These are phyloP conservation scores for Aphidius colemani DNA, from an alignment of 2,888 invertebrate species.

Conservation along the genomic window DNA sequence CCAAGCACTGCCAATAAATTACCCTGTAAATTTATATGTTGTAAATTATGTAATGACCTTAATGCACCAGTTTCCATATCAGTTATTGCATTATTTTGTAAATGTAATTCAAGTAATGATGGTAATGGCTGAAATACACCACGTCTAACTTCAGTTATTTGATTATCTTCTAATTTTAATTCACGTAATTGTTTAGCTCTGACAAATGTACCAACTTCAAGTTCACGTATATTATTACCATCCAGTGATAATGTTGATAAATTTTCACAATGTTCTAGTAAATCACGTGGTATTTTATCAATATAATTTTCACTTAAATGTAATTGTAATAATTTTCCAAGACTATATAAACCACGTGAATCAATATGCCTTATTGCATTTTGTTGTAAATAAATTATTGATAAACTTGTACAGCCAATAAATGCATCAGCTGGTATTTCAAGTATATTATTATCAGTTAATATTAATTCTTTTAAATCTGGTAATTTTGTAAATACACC, in stretches of 20 bases:
- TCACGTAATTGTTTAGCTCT: slow-evolving; percentile 77
- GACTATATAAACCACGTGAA: slow-evolving; percentile 73
- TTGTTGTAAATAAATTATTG: slow-evolving; percentile 83
- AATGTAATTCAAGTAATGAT: slow-evolving; percentile 79
- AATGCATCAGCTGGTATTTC: slow-evolving; percentile 83
- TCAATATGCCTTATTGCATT: slow-evolving; percentile 83
- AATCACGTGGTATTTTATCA: slow-evolving; percentile 74
- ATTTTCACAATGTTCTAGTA: slow-evolving; percentile 76
- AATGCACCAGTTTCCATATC: slow-evolving; percentile 82
- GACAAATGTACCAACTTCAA: slow-evolving; percentile 80
- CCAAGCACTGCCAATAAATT: slow-evolving; percentile 77
- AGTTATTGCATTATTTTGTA: slow-evolving; percentile 83
- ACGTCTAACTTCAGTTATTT: slow-evolving; percentile 73
- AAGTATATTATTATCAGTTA: slow-evolving; percentile 87
- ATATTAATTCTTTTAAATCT: slow-evolving; percentile 79
- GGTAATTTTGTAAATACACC: slow-evolving; percentile 82
- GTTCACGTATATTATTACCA: slow-evolving; percentile 79
- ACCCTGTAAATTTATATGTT: slow-evolving; percentile 86
- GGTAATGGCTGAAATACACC: slow-evolving; percentile 83
- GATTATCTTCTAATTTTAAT: slow-evolving; percentile 84
- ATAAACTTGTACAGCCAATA: slow-evolving; percentile 73
- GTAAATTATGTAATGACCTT: slow-evolving; percentile 74
- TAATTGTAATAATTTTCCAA: slow-evolving; percentile 78
- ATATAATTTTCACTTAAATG: slow-evolving; percentile 88
- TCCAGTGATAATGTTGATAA: slow-evolving; percentile 84